Evolutionary conservation across 2,113 vertebrate species (phyloP).

Genomic region (Aix galericulata): DNA sequence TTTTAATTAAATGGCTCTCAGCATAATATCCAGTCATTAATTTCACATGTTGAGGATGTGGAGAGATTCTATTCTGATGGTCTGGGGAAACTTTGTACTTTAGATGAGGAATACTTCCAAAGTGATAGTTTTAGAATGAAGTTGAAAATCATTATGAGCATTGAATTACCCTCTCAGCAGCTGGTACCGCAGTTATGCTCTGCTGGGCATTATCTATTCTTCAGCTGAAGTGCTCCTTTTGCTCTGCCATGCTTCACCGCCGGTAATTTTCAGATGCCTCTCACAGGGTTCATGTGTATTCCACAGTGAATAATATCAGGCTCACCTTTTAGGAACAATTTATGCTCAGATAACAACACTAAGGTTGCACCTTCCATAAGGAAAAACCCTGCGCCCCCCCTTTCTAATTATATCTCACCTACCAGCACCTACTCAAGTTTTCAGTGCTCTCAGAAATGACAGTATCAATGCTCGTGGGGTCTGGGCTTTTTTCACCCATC

Average conservation of each 20-base stretch:
- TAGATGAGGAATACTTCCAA: conserved; percentile 42
- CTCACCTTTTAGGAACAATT: not conserved
- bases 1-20: conserved; percentile 72
- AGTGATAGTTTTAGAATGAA: not conserved
- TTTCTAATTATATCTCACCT: not conserved
- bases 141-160: conserved; percentile 22
- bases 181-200: conserved; percentile 40
- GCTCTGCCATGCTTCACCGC: conserved; percentile 14
- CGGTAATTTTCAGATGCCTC: not conserved
- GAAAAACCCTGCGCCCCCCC: not conserved
- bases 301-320: not conserved
- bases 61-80: conserved; percentile 14
- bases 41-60: conserved; percentile 34
- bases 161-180: conserved; percentile 59
- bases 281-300: not conserved
- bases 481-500: not conserved
- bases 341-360: not conserved
- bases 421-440: not conserved
- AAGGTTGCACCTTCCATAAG: not conserved
- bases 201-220: conserved; percentile 35
- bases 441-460: not conserved
- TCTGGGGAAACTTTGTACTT: conserved; percentile 48
- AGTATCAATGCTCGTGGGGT: not conserved
- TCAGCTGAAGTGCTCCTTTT: conserved; percentile 48
- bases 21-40: conserved; percentile 66